phyloP scores from a whole-genome alignment of 2,888 invertebrate genomes.

The Troides helena region DNA sequence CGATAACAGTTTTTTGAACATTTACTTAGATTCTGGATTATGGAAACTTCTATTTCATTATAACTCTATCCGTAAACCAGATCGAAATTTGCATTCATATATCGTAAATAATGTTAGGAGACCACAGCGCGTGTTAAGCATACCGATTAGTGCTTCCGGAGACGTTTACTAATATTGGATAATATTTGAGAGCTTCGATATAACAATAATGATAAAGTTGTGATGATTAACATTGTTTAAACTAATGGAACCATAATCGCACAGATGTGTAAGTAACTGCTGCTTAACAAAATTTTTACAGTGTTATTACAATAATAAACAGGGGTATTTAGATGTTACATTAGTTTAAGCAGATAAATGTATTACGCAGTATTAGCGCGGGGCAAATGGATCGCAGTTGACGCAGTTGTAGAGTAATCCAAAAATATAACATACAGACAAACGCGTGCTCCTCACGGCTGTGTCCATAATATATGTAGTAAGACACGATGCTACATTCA shows the following conservation, averaged over 20 bases:
- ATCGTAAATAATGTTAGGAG: not conserved
- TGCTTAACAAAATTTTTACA: not conserved
- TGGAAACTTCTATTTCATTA: no score
- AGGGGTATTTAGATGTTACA: constrained; percentile 14
- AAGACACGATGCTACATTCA: no score
- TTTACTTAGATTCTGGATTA: no score
- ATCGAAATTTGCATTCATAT: not conserved
- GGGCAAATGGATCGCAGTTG: constrained; percentile 42
- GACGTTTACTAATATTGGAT: constrained; percentile 6
- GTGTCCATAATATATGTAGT: not conserved
- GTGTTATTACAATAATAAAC: constrained; percentile 3
- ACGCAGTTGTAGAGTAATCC: constrained; percentile 52
- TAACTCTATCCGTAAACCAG: not conserved
- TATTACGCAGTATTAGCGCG: constrained; percentile 38
- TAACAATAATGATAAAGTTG: constrained; percentile 11
- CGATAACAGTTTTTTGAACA: no score
- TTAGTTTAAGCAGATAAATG: constrained; percentile 29
- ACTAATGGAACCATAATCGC: no score
- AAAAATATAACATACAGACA: constrained; percentile 52
- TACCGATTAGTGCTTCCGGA: constrained; percentile 14
- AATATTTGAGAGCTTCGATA: constrained; percentile 7
- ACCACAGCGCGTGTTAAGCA: constrained; percentile 7
- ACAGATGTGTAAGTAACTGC: not conserved
- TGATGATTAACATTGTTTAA: not conserved
- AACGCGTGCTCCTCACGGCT: constrained; percentile 7